These are phyloP conservation scores for Cyclophora punctaria DNA, from an alignment of 2,888 invertebrate genomes.

Conservation along the genomic window DNA sequence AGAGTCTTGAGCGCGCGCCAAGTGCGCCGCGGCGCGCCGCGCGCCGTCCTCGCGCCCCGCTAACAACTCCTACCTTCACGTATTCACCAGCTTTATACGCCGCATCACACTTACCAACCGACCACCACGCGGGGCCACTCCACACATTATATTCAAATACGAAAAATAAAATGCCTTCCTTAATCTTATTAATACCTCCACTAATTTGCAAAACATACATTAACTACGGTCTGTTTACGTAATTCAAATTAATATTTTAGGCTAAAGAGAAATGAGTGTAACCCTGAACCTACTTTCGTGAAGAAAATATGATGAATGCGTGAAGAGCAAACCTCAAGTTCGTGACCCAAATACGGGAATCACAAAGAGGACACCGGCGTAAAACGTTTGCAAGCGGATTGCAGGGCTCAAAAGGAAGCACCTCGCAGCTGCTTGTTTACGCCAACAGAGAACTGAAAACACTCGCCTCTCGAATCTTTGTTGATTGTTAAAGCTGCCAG, in stretches of 20 bases:
- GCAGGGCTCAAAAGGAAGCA: neutral
- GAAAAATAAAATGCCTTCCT: constrained; percentile 6
- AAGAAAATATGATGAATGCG: too few relatives aligned
- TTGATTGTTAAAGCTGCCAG: too few relatives aligned
- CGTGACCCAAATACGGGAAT: neutral
- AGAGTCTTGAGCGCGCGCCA: constrained; percentile 57
- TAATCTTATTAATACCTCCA: constrained; percentile 10
- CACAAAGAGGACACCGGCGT: neutral
- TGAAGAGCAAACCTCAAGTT: constrained; percentile 1
- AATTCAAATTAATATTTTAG: too few relatives aligned
- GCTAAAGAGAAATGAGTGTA: too few relatives aligned
- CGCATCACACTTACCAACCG: constrained; percentile 10
- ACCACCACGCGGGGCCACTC: neutral
- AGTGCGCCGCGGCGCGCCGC: constrained; percentile 39
- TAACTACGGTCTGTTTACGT: too few relatives aligned
- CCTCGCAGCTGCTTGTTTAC: too few relatives aligned
- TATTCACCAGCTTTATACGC: constrained; percentile 40
- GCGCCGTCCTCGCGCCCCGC: constrained; percentile 38
- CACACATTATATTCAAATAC: too few relatives aligned
- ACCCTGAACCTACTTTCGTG: too few relatives aligned
- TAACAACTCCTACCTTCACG: constrained; percentile 42
- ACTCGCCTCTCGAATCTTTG: too few relatives aligned
- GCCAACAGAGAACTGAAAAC: too few relatives aligned
- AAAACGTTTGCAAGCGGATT: neutral
- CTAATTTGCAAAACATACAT: too few relatives aligned